A percentile compares a stretch with the other conserved stretches of the same genome.
Evolutionary conservation across 2,797 vertebrate species (phyloP).

Genomic region (Heteromormyrus szaboi): DNA sequence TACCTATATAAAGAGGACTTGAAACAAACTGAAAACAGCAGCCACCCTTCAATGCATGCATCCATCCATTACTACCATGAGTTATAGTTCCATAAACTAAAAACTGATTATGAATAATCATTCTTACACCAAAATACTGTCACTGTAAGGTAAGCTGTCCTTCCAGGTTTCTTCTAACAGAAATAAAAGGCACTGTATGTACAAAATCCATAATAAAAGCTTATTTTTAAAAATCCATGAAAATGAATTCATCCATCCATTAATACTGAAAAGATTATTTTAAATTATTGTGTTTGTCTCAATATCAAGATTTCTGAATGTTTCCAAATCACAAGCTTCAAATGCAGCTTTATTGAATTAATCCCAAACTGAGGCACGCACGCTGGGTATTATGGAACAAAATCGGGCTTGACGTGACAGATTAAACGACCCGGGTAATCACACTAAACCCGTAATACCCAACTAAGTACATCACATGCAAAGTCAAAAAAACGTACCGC

Average conservation of each 20-base stretch:
- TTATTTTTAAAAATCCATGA: neutral
- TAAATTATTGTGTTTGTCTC: neutral
- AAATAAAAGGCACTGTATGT: neutral
- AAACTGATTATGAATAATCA: neutral
- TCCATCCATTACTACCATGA: neutral
- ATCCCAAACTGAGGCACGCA: neutral
- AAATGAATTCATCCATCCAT: neutral
- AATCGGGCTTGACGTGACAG: neutral
- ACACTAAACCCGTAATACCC: constrained; percentile 2
- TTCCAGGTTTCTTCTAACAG: neutral
- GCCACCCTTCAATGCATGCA: neutral
- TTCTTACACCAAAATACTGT: neutral
- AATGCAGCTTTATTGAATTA: constrained; percentile 13
- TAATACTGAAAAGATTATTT: neutral
- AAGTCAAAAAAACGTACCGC: neutral
- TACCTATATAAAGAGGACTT: neutral
- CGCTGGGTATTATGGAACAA: neutral
- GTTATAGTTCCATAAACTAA: neutral
- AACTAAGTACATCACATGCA: constrained; percentile 1
- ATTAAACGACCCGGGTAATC: neutral
- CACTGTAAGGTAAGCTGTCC: neutral
- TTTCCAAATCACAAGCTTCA: constrained; percentile 10
- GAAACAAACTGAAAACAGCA: neutral
- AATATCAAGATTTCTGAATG: neutral
- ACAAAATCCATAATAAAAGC: neutral